A percentile compares a stretch with the other conserved stretches of the same genome.
phyloP scores from a whole-genome alignment of 64 coral and sea anemone genomes.

The Montipora capricornis region DNA sequence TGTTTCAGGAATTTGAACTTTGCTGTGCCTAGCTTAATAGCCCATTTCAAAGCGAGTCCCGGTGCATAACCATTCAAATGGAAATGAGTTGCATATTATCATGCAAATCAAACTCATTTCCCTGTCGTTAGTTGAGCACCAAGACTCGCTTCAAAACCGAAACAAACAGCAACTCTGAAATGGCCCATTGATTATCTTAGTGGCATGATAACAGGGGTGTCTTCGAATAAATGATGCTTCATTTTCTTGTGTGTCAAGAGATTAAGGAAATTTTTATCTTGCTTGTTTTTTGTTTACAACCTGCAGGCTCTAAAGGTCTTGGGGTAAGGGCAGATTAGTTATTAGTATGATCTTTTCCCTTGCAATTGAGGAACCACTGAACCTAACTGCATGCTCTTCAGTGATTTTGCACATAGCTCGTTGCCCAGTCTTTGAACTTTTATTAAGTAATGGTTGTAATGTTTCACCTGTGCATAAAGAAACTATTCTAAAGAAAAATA shows the following conservation, averaged over 20 bases:
- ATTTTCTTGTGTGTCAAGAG: neutral
- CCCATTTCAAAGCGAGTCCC: neutral
- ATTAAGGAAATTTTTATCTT: neutral
- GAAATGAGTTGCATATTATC: too few species aligned
- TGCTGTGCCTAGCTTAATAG: too few species aligned
- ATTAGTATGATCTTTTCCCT: neutral
- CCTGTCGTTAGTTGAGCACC: too few species aligned
- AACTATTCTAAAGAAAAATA: too few species aligned
- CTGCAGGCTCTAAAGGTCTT: neutral
- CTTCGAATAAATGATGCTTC: neutral
- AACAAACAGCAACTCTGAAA: too few species aligned
- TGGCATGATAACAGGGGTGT: neutral
- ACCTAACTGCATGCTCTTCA: neutral
- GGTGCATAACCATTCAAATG: too few species aligned
- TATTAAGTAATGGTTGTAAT: too few species aligned
- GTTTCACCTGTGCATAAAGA: too few species aligned
- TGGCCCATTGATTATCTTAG: neutral
- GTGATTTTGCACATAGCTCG: too few species aligned
- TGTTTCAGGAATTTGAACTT: slow-evolving; percentile 16
- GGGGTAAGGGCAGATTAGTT: neutral
- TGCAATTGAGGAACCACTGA: neutral
- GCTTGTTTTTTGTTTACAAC: neutral
- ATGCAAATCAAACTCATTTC: neutral
- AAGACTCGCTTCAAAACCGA: neutral
- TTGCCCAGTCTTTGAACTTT: too few species aligned